Evolutionary conservation across 2,888 invertebrate species (phyloP), one percentile per base, ranked within the genome.

Genomic region (Morpho achilles): DNA sequence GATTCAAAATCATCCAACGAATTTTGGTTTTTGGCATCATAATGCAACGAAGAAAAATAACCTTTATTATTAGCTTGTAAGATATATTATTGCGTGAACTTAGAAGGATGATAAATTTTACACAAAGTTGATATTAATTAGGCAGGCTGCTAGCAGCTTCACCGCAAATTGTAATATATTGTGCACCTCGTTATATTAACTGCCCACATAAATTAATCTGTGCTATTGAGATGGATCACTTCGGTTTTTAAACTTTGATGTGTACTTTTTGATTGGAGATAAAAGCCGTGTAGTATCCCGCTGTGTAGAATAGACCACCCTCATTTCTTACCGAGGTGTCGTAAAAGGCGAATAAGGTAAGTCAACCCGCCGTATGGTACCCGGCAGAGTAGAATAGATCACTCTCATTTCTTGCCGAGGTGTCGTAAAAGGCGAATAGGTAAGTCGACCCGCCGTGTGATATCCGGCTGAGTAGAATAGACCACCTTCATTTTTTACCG

Each of bases 71-170:
- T 56, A 10, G 49, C 50, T 50, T 57, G 62, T 73, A 78, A 61
- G 71, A 76, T 72, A 66, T 65, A 72, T 70, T 74, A 69, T 79
- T 40, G 63, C 56, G 48, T 61, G 64, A 61, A 60, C 60, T 59
- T 56, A 39, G 8, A 44, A n/a, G 48, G 61, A 62, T 61, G 61
- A 67, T 82, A 82, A 83, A 84, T 82, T 80, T 77, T 79, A 78
- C 69, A 74, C 83, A 79, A 85, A 86, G 82, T 84, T 86, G 82
- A 81, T 87, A 87, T 86, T 87, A 87, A 87, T 87, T 87, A 86
- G 84, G 73, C 63, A 67, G 65, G 62, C 60, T 67, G 73, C 70
- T 74, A 69, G 67, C 72, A 68, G 79, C 79, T 74, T 79, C 76
- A 71, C 80, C 68, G 63, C 68, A 68, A 71, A 71, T 72, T 72